Percentiles rank a stretch among this genome's conserved stretches.
Conservation (phyloP, 1,140 invertebrate genomes). For the Laupala kohalensis region DNA sequence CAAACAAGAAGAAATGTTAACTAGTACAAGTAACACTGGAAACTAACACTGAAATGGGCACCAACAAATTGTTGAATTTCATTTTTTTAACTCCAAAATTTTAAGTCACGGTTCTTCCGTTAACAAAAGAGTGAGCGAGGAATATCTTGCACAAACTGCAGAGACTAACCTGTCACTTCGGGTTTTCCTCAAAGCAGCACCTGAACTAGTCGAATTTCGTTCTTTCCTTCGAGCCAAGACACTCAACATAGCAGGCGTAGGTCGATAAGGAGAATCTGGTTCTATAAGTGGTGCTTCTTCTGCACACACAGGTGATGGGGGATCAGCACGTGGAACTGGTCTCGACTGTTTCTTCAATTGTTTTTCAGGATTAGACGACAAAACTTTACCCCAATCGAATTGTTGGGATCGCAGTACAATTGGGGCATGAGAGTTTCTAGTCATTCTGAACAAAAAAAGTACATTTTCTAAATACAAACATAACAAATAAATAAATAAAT, state of each 20-base stretch:
- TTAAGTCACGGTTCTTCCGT: too few relatives aligned
- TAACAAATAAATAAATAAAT: background rate
- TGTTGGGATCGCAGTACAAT: slow-evolving; percentile 16
- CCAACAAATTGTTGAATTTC: too few relatives aligned
- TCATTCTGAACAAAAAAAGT: slow-evolving; percentile 12
- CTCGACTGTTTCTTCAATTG: slow-evolving; percentile 2
- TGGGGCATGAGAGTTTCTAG: slow-evolving; percentile 7
- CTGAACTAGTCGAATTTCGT: background rate
- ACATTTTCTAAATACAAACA: background rate
- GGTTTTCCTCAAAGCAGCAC: background rate
- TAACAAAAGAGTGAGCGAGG: too few relatives aligned
- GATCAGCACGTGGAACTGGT: background rate
- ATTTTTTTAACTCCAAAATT: too few relatives aligned
- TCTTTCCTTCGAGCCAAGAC: slow-evolving; percentile 2
- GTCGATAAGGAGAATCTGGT: background rate
- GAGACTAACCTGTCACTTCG: slow-evolving; percentile 3
- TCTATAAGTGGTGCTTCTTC: background rate
- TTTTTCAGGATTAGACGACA: slow-evolving; percentile 21
- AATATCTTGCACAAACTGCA: too few relatives aligned
- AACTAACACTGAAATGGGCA: too few relatives aligned
- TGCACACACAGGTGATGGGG: background rate
- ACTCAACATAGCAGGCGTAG: slow-evolving; percentile 7
- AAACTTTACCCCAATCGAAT: slow-evolving; percentile 22
- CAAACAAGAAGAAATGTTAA: too few relatives aligned
- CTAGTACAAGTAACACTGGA: too few relatives aligned